These are phyloP conservation scores for Hesperophylax magnus DNA, from an alignment of 1,140 invertebrate species.

Conservation along the genomic window DNA sequence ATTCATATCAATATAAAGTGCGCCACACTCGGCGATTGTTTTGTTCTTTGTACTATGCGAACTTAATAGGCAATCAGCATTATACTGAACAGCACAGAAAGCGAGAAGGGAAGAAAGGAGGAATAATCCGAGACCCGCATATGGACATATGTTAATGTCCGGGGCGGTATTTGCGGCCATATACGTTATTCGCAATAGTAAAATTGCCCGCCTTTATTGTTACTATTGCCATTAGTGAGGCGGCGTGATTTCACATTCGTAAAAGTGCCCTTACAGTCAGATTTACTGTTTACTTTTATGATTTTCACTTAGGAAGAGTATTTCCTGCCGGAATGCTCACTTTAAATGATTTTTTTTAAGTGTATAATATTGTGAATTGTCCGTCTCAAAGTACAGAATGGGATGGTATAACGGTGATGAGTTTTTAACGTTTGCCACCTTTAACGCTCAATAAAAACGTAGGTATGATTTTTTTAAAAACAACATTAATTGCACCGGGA, in stretches of 20 bases:
- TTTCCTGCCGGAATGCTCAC: too few species aligned
- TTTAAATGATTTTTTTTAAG: too few species aligned
- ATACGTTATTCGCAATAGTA: conserved; percentile 23
- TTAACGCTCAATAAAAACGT: too few species aligned
- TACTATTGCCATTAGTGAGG: not conserved
- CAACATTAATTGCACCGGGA: too few species aligned
- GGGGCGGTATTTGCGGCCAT: conserved; percentile 5
- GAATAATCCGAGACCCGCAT: conserved; percentile 32
- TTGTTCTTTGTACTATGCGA: conserved; percentile 44
- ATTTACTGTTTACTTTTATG: too few species aligned
- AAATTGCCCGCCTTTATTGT: conserved; percentile 28
- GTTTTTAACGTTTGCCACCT: too few species aligned
- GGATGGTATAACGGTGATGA: too few species aligned
- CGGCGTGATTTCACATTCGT: not conserved
- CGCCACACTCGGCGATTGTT: conserved; percentile 41
- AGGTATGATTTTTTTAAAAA: too few species aligned
- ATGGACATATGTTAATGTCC: conserved; percentile 45
- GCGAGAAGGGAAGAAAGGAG: conserved; percentile 13
- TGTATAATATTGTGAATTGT: too few species aligned
- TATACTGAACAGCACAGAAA: conserved; percentile 24
- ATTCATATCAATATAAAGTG: conserved; percentile 43
- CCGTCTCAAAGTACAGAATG: too few species aligned
- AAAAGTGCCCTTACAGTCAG: not conserved
- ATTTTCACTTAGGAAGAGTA: too few species aligned
- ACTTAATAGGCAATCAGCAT: conserved; percentile 54